Evolutionary conservation across 2,888 invertebrate species (phyloP).

Genomic region (Coronaproctus castanopsis): DNA sequence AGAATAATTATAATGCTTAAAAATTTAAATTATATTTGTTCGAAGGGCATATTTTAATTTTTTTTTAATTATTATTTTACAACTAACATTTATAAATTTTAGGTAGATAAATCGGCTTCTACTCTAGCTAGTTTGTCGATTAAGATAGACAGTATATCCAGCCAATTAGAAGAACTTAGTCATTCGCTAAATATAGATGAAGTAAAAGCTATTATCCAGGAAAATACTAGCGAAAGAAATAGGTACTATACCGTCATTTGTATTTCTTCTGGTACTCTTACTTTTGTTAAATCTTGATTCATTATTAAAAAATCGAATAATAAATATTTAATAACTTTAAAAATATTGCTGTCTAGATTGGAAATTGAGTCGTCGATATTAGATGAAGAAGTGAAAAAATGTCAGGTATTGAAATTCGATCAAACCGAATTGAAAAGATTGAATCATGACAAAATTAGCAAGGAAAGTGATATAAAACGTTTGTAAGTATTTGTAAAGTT

Average conservation of each 20-base stretch:
- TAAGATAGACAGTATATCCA: slow-evolving; percentile 32
- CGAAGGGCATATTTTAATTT: slow-evolving; percentile 6
- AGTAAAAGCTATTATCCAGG: slow-evolving; percentile 36
- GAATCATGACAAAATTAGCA: slow-evolving; percentile 27
- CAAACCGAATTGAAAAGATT: slow-evolving; percentile 41
- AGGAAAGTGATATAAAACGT: slow-evolving; percentile 36
- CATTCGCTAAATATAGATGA: slow-evolving; percentile 33
- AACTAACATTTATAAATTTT: slow-evolving; percentile 3
- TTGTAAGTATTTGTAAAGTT: slow-evolving; percentile 7
- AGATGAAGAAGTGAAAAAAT: slow-evolving; percentile 36
- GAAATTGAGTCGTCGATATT: slow-evolving; percentile 39
- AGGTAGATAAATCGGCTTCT: slow-evolving; percentile 29
- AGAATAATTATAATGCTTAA: too few species aligned
- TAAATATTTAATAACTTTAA: too few species aligned
- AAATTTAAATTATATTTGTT: too few species aligned
- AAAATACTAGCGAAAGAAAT: slow-evolving; percentile 35
- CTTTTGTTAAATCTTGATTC: too few species aligned
- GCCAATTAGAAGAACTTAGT: slow-evolving; percentile 27
- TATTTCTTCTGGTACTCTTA: too few species aligned
- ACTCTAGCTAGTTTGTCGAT: slow-evolving; percentile 30
- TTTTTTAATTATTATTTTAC: slow-evolving; percentile 1
- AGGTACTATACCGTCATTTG: too few species aligned
- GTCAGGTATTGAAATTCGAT: slow-evolving; percentile 39
- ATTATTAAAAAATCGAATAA: too few species aligned
- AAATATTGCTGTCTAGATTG: too few species aligned